Percentiles rank a stretch among this genome's conserved stretches.
phyloP scores from a whole-genome alignment of 2,797 vertebrate species.

The Cichlasoma orientale region DNA sequence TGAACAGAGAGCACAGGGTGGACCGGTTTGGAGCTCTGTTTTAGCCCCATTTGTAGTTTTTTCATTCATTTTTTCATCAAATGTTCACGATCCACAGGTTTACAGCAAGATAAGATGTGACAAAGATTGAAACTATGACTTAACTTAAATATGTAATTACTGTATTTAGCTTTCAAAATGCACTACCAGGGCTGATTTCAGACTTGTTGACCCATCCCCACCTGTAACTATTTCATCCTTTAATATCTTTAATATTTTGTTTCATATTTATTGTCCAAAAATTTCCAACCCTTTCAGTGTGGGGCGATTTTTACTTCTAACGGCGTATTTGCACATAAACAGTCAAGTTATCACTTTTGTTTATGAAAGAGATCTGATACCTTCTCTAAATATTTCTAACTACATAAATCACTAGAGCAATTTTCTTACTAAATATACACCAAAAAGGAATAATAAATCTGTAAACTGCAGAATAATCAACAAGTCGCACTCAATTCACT shows the following conservation, averaged over 20 bases:
- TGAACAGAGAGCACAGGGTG: too few species aligned
- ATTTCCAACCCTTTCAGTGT: background rate
- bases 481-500: slow-evolving; percentile 13
- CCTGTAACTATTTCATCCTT: background rate
- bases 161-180: background rate
- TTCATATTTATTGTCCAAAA: background rate
- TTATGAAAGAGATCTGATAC: background rate
- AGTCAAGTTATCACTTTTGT: background rate
- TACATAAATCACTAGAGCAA: slow-evolving; percentile 3
- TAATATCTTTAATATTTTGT: background rate
- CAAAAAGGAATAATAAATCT: slow-evolving; percentile 42
- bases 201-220: background rate
- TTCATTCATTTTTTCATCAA: background rate
- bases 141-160: background rate
- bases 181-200: background rate
- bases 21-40: background rate
- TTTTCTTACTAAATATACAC: slow-evolving; percentile 2
- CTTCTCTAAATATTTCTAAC: background rate
- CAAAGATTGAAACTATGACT: background rate
- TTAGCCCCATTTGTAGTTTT: background rate
- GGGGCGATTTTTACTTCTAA: background rate
- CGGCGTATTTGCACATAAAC: background rate
- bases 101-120: background rate
- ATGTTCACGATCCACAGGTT: background rate
- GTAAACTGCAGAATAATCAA: slow-evolving; percentile 43